These are phyloP conservation scores for Nomada ferruginata DNA, from an alignment of 2,888 invertebrate species.

Conservation along the genomic window DNA sequence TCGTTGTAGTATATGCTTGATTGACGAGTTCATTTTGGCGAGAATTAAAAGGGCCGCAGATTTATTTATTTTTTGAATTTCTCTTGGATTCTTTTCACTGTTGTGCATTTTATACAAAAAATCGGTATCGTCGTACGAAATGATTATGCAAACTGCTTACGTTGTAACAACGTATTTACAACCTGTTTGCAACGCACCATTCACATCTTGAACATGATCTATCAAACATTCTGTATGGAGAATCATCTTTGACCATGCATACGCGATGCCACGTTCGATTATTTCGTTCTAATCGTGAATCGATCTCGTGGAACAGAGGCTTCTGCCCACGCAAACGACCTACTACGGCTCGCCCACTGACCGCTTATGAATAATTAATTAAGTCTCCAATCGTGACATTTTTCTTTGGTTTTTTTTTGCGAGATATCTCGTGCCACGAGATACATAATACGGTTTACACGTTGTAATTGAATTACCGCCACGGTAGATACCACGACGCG, in stretches of 20 bases:
- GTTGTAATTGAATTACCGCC: constrained; percentile 29
- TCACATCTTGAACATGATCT: neutral
- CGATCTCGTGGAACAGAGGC: constrained; percentile 63
- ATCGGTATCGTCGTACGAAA: too few species aligned
- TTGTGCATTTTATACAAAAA: neutral
- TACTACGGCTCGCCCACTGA: constrained; percentile 71
- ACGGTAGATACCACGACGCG: neutral
- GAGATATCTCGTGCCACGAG: neutral
- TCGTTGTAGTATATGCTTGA: too few species aligned
- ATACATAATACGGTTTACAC: constrained; percentile 11
- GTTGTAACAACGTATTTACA: neutral
- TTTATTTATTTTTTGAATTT: neutral
- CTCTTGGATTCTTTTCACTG: neutral
- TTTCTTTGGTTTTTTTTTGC: constrained; percentile 52
- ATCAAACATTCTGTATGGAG: neutral
- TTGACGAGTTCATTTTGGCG: neutral
- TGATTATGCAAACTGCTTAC: neutral
- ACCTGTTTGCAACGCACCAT: too few species aligned
- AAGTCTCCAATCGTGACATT: constrained; percentile 66
- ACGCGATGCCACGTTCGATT: constrained; percentile 26
- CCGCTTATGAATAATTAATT: constrained; percentile 77
- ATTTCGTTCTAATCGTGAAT: constrained; percentile 60
- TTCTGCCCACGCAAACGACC: constrained; percentile 67
- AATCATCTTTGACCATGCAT: constrained; percentile 10
- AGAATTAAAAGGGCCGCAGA: neutral